These are phyloP conservation scores for Penaeus japonicus DNA, from an alignment of 1,140 invertebrate species.

Conservation along the genomic window DNA sequence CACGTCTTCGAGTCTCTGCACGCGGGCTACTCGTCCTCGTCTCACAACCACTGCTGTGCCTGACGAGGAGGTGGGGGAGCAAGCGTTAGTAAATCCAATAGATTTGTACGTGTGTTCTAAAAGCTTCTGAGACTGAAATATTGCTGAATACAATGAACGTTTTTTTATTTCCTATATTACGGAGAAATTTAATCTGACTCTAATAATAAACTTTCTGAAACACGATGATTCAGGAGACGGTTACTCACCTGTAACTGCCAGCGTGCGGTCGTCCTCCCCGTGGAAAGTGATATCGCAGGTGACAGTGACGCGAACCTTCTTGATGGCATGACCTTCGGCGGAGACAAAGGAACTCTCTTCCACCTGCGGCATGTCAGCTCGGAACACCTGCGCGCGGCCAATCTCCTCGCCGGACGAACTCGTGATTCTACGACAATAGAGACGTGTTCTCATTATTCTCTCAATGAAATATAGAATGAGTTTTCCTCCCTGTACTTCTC, in stretches of 20 bases:
- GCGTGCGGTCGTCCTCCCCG: constrained; percentile 67
- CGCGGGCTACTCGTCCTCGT: constrained; percentile 69
- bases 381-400: constrained; percentile 63
- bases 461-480: not conserved
- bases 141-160: no score
- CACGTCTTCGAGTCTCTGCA: constrained; percentile 72
- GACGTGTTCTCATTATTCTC: not conserved
- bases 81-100: not conserved
- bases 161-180: no score
- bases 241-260: constrained; percentile 64
- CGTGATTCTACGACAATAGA: constrained; percentile 1
- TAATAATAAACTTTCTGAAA: no score
- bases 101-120: no score
- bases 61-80: constrained; percentile 68
- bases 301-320: constrained; percentile 73
- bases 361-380: constrained; percentile 71
- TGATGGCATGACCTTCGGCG: constrained; percentile 67
- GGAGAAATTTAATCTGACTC: no score
- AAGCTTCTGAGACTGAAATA: no score
- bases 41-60: constrained; percentile 71
- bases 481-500: not conserved
- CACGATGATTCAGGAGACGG: no score
- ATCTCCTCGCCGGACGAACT: constrained; percentile 21
- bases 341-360: constrained; percentile 72
- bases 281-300: constrained; percentile 72